These are phyloP conservation scores for Xestia xanthographa DNA, from an alignment of 2,888 invertebrate genomes.

Conservation along the genomic window DNA sequence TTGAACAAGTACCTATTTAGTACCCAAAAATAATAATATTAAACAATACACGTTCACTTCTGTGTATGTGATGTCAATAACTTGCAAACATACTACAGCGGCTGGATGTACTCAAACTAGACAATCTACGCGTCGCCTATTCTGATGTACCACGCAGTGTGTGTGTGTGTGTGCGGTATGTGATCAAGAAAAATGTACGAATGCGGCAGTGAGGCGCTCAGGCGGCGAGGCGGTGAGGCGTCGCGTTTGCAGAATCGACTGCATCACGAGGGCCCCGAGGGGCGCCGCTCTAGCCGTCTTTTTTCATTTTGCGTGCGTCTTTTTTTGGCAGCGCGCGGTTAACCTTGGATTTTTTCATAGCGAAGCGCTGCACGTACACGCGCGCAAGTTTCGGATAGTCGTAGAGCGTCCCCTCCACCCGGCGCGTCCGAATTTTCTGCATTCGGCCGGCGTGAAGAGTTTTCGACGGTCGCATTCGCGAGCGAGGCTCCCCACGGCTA, in stretches of 20 bases:
- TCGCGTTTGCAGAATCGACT: slow-evolving; percentile 82
- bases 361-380: slow-evolving; percentile 89
- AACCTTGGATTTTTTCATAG: slow-evolving; percentile 90
- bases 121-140: slow-evolving; percentile 57
- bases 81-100: slow-evolving; percentile 63
- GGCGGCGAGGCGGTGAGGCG: slow-evolving; percentile 60
- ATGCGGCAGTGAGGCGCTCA: slow-evolving; percentile 69
- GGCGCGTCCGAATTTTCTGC: slow-evolving; percentile 90
- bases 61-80: slow-evolving; percentile 68
- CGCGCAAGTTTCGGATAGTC: slow-evolving; percentile 89
- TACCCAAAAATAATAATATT: slow-evolving; percentile 36
- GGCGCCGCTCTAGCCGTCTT: slow-evolving; percentile 88
- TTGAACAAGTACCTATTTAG: slow-evolving; percentile 25
- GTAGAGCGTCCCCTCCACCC: slow-evolving; percentile 90
- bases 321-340: slow-evolving; percentile 90
- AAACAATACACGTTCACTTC: slow-evolving; percentile 50
- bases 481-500: slow-evolving; percentile 87
- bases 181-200: slow-evolving; percentile 63
- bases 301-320: slow-evolving; percentile 90
- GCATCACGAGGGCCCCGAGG: slow-evolving; percentile 86
- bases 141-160: too few relatives aligned
- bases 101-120: slow-evolving; percentile 53
- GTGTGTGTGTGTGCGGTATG: slow-evolving; percentile 59
- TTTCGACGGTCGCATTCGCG: slow-evolving; percentile 90
- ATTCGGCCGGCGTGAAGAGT: slow-evolving; percentile 88